These are phyloP conservation scores for Parelbella ahira DNA, from an alignment of 2,888 invertebrate genomes.

Conservation along the genomic window DNA sequence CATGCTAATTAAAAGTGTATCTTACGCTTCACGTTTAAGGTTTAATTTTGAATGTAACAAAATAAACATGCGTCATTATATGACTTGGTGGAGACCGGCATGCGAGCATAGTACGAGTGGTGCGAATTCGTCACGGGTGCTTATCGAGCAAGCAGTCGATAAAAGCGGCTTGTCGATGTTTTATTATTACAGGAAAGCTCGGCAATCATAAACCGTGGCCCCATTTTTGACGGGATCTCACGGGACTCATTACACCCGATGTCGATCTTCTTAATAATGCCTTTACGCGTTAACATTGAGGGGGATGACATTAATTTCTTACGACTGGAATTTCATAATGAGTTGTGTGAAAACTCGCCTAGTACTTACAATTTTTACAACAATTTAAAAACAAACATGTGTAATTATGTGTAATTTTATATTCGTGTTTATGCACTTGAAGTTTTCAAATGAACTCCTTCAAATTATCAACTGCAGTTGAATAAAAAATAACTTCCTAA, in stretches of 20 bases:
- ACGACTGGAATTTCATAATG: slow-evolving; percentile 3
- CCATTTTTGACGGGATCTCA: slow-evolving; percentile 56
- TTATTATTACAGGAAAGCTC: slow-evolving; percentile 64
- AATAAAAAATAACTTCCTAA: too few species aligned
- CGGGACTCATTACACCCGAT: slow-evolving; percentile 43
- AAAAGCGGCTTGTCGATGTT: slow-evolving; percentile 71
- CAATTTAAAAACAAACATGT: too few species aligned
- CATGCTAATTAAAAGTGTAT: slow-evolving; percentile 22
- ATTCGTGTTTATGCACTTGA: too few species aligned
- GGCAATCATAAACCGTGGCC: slow-evolving; percentile 59
- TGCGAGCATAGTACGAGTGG: slow-evolving; percentile 54
- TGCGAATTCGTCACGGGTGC: slow-evolving; percentile 78
- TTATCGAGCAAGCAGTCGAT: slow-evolving; percentile 75
- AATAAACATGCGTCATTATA: slow-evolving; percentile 28
- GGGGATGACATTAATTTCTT: slow-evolving; percentile 9
- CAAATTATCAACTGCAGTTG: too few species aligned
- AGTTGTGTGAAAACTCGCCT: too few species aligned
- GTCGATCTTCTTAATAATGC: slow-evolving; percentile 37
- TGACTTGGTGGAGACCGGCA: slow-evolving; percentile 35
- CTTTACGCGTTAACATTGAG: too few species aligned
- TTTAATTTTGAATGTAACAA: slow-evolving; percentile 8
- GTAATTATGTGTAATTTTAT: too few species aligned
- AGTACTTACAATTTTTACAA: too few species aligned
- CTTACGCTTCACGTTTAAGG: slow-evolving; percentile 29
- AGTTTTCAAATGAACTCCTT: too few species aligned